Percentiles rank a stretch among this genome's conserved stretches.
Conservation (phyloP, 2,113 vertebrate genomes). For the Lutjanus erythropterus region DNA sequence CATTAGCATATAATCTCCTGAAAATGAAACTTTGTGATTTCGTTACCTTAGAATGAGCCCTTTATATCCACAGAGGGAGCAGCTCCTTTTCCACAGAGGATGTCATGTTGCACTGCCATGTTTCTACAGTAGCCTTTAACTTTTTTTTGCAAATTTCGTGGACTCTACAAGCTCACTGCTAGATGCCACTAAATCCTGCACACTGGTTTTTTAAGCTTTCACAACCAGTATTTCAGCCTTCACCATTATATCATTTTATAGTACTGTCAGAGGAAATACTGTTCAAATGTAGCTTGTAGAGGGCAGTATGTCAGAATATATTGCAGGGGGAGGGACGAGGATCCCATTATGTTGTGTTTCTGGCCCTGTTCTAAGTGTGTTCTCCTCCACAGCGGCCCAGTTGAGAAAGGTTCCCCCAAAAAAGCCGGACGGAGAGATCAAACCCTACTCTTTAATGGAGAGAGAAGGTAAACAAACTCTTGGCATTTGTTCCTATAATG, state of each 20-base stretch:
- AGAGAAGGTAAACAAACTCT: constrained; percentile 87
- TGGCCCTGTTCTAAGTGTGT: constrained; percentile 20
- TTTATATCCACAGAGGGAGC: no score
- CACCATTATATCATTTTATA: neutral
- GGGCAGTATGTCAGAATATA: neutral
- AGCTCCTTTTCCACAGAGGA: no score
- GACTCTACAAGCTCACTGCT: no score
- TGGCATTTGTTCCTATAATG: neutral
- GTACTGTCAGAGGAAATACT: neutral
- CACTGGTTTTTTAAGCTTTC: neutral
- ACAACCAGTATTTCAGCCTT: neutral
- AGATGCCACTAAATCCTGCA: no score
- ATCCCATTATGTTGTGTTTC: neutral
- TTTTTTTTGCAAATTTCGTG: no score
- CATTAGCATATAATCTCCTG: no score
- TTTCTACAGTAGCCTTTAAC: no score
- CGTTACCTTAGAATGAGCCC: no score
- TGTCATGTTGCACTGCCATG: no score
- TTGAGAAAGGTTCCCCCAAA: constrained; percentile 87
- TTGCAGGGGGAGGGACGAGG: neutral
- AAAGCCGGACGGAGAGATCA: constrained; percentile 91
- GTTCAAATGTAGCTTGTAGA: neutral
- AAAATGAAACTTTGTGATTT: no score
- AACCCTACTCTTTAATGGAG: constrained; percentile 91
- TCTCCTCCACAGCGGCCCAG: constrained; percentile 72